A percentile compares a stretch with the other conserved stretches of the same genome.
These are phyloP conservation scores for Oreocharis arfaki DNA, from an alignment of 2,113 vertebrate species.

Conservation along the genomic window DNA sequence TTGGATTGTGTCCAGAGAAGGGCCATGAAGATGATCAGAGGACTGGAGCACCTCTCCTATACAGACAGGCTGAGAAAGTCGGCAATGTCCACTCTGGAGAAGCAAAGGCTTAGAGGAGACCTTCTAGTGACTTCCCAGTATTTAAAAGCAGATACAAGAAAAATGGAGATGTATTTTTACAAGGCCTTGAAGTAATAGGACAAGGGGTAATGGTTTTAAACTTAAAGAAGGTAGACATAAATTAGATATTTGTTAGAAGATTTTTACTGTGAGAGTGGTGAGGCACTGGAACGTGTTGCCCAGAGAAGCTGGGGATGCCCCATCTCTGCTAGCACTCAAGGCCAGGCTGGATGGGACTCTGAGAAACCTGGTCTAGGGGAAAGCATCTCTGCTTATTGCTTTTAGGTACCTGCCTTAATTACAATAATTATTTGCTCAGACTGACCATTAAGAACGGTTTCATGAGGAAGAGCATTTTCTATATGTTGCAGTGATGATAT, in stretches of 20 bases:
- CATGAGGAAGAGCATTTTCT: background rate
- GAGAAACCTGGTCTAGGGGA: background rate
- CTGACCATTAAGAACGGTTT: background rate
- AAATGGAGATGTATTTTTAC: background rate
- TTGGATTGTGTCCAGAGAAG: background rate
- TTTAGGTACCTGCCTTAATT: background rate
- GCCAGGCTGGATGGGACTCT: background rate
- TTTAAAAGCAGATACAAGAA: background rate
- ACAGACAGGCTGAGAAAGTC: background rate
- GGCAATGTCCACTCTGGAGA: background rate
- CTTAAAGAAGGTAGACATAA: background rate
- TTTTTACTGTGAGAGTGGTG: accelerated
- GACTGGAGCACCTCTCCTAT: background rate
- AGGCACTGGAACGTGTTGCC: background rate
- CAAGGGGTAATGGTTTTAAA: background rate
- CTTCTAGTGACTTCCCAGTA: background rate
- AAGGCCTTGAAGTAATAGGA: background rate
- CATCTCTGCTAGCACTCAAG: background rate
- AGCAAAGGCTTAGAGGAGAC: background rate
- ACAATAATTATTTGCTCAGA: background rate
- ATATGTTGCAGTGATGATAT: background rate
- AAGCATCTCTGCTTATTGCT: background rate
- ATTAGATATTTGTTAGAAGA: background rate
- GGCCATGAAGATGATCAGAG: background rate
- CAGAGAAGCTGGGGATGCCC: background rate